Conservation (phyloP, 2,797 vertebrate species). For the Anguilla marmorata region DNA sequence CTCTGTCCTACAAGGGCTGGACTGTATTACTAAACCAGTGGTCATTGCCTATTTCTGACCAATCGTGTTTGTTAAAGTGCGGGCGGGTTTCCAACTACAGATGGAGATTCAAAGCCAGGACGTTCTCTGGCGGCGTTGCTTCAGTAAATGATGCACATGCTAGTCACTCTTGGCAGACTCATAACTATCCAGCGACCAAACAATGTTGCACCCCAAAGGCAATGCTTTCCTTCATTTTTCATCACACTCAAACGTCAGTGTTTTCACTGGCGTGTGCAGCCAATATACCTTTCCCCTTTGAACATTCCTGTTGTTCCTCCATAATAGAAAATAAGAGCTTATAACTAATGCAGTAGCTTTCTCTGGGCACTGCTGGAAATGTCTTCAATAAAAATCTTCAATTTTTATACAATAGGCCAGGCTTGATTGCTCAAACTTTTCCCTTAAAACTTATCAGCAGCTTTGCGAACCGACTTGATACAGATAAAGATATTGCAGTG, state of each 20-base stretch:
- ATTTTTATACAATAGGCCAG: neutral
- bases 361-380: neutral
- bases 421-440: neutral
- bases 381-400: neutral
- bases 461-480: neutral
- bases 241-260: neutral
- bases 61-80: neutral
- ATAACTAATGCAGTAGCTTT: neutral
- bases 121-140: neutral
- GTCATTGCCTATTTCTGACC: neutral
- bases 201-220: neutral
- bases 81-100: neutral
- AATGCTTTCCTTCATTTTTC: neutral
- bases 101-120: neutral
- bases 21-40: neutral
- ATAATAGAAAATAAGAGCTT: neutral
- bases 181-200: neutral
- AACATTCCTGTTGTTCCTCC: neutral
- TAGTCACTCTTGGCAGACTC: neutral
- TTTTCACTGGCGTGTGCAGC: neutral
- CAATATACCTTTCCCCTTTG: neutral
- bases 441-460: neutral
- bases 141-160: neutral
- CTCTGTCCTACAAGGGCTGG: neutral
- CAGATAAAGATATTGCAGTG: neutral